These are phyloP conservation scores for Melitaea cinxia DNA, from an alignment of 1,140 invertebrate genomes.

Conservation along the genomic window DNA sequence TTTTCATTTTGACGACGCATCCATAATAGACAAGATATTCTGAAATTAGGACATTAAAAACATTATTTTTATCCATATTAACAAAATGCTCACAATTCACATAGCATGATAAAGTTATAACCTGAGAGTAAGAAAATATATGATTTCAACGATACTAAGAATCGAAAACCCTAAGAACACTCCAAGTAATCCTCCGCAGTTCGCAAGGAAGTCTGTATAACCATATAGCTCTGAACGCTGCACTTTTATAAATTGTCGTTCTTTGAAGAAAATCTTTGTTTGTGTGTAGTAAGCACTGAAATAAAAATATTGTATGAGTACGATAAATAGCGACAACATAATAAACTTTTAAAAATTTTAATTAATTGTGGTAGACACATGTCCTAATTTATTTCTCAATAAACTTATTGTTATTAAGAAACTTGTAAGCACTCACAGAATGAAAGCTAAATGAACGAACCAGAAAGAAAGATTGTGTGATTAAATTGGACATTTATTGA, in stretches of 20 bases:
- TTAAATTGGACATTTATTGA: too few species aligned
- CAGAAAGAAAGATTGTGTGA: too few species aligned
- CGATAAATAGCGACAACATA: too few species aligned
- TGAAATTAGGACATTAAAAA: conserved; percentile 37
- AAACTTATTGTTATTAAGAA: too few species aligned
- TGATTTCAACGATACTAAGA: conserved; percentile 84
- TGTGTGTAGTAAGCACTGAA: conserved; percentile 68
- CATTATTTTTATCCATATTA: conserved; percentile 1
- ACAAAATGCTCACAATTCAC: neutral
- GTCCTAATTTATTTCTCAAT: too few species aligned
- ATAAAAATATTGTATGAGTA: conserved; percentile 21
- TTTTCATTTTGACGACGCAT: conserved; percentile 35
- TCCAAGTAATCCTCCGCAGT: conserved; percentile 85
- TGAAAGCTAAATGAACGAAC: too few species aligned
- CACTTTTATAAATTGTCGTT: conserved; percentile 85
- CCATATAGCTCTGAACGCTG: conserved; percentile 85
- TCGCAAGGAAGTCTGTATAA: conserved; percentile 85
- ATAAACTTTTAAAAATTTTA: too few species aligned
- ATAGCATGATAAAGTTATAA: conserved; percentile 29
- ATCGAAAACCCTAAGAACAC: conserved; percentile 87
- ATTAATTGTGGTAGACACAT: too few species aligned
- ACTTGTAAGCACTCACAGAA: too few species aligned
- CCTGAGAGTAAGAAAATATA: conserved; percentile 84
- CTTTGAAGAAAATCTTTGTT: conserved; percentile 83
- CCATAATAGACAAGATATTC: conserved; percentile 50